These are phyloP conservation scores for Branchipolynoe longqiensis DNA, from an alignment of 2,888 invertebrate genomes.

Conservation along the genomic window DNA sequence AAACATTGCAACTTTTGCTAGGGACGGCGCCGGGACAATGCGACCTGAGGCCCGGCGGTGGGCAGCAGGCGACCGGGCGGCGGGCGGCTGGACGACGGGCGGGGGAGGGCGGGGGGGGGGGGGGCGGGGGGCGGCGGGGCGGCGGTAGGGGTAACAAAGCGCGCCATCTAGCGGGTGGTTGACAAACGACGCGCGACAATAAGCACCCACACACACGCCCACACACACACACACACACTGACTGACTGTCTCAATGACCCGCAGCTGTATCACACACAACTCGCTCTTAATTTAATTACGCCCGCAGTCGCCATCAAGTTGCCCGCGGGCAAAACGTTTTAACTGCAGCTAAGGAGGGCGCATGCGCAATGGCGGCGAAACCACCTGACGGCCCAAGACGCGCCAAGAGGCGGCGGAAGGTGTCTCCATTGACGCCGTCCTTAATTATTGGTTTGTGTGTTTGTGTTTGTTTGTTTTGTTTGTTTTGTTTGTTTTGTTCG, in stretches of 20 bases:
- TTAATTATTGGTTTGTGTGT: no score
- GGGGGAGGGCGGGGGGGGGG: neutral
- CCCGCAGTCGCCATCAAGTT: neutral
- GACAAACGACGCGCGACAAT: slow-evolving; percentile 1
- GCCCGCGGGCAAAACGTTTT: slow-evolving; percentile 5
- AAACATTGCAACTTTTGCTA: neutral
- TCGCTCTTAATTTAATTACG: slow-evolving; percentile 23
- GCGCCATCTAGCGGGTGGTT: neutral
- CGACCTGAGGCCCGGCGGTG: neutral
- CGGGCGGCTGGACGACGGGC: neutral
- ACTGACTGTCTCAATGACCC: neutral
- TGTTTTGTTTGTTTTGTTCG: no score
- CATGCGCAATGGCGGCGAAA: neutral
- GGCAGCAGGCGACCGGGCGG: neutral
- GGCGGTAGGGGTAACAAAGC: neutral
- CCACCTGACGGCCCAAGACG: slow-evolving; percentile 31
- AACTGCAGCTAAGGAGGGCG: neutral
- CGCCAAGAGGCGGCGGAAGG: no score
- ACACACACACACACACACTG: no score
- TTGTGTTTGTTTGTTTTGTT: no score
- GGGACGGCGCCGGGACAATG: neutral
- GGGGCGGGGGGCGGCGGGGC: neutral
- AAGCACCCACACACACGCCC: neutral
- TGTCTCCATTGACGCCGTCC: no score
- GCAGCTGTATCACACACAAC: slow-evolving; percentile 29